Conservation (phyloP, 2,797 vertebrate genomes). For the Chanos chanos region DNA sequence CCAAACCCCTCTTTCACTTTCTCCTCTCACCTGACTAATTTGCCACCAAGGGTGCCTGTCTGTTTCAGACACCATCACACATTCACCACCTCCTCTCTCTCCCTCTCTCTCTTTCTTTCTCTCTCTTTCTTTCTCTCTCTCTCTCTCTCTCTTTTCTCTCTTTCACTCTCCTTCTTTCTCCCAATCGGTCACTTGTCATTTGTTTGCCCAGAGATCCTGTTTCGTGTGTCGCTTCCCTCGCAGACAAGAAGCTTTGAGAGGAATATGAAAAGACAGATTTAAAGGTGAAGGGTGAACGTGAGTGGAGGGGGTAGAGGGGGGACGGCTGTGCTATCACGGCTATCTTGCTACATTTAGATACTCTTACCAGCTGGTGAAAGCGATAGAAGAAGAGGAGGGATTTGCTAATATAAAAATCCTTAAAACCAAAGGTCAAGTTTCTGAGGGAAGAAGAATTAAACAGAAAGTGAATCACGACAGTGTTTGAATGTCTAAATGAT, state of each 20-base stretch:
- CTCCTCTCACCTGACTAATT: constrained; percentile 88
- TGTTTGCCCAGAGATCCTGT: constrained; percentile 96
- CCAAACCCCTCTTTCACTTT: too few relatives aligned
- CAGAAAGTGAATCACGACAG: neutral
- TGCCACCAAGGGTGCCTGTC: constrained; percentile 85
- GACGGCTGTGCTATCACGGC: constrained; percentile 64
- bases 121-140: neutral
- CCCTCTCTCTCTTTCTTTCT: neutral
- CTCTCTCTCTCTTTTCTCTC: constrained; percentile 39
- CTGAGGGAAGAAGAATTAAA: constrained; percentile 24
- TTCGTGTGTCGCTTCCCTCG: constrained; percentile 93
- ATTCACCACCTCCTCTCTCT: too few relatives aligned
- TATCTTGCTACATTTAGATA: constrained; percentile 61
- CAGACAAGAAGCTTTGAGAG: constrained; percentile 98
- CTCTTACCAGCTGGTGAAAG: constrained; percentile 59
- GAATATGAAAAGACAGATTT: constrained; percentile 99
- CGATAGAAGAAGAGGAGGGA: constrained; percentile 57
- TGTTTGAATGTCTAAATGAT: constrained; percentile 30
- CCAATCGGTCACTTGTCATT: constrained; percentile 57
- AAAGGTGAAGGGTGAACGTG: constrained; percentile 98
- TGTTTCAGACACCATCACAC: too few relatives aligned
- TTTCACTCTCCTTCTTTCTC: constrained; percentile 59
- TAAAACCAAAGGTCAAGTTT: constrained; percentile 37
- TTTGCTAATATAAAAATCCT: constrained; percentile 30
- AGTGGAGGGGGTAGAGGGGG: constrained; percentile 50